Evolutionary conservation across 2,797 vertebrate species (phyloP).

Genomic region (Eptatretus atami): DNA sequence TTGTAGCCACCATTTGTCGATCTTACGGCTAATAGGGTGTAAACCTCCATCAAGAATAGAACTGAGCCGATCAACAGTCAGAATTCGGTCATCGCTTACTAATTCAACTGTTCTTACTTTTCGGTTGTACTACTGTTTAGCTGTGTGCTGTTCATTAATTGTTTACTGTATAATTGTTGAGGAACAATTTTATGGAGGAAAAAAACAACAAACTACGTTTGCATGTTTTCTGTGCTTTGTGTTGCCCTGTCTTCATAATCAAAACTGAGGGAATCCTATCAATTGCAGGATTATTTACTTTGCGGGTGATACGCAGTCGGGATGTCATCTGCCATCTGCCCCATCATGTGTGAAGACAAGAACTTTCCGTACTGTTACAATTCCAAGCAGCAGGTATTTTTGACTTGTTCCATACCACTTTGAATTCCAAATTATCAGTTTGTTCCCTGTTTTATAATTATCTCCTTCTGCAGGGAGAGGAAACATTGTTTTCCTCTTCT

Average conservation of each 20-base stretch:
- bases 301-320: constrained; percentile 62
- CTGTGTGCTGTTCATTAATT: background rate
- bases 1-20: no score
- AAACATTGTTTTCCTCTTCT: no score
- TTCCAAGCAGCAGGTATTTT: constrained; percentile 49
- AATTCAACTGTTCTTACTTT: no score
- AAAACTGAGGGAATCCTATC: no score
- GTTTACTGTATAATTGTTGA: background rate
- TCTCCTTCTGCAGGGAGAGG: no score
- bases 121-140: background rate
- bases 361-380: constrained; percentile 49
- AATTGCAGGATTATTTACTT: constrained; percentile 38
- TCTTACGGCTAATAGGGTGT: no score
- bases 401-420: no score
- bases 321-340: constrained; percentile 84
- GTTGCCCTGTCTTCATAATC: background rate
- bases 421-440: no score
- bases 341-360: constrained; percentile 63
- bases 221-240: background rate
- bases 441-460: no score
- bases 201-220: background rate
- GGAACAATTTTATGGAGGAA: background rate
- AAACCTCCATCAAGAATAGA: no score
- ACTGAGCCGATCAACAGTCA: no score
- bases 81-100: no score